Evolutionary conservation across 2,888 invertebrate genomes (phyloP).

Genomic region (Microctonus brassicae): DNA sequence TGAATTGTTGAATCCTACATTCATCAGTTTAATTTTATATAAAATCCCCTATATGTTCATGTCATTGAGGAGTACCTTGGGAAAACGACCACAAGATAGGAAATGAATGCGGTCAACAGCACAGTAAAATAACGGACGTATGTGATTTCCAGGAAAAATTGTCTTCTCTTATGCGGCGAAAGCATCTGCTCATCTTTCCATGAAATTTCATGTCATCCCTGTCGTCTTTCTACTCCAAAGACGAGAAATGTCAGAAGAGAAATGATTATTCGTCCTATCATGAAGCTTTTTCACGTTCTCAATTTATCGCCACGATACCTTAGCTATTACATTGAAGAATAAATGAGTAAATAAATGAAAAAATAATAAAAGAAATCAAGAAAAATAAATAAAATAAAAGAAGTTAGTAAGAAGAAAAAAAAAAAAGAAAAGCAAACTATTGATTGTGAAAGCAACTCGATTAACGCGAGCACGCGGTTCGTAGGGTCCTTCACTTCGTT

Average conservation of each 20-base stretch:
- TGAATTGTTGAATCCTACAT: neutral
- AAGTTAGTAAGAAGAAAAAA: neutral
- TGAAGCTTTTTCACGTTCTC: conserved; percentile 18
- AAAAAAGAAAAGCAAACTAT: neutral
- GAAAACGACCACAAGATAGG: conserved; percentile 2
- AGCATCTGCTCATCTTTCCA: conserved; percentile 18
- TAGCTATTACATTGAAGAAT: conserved; percentile 1
- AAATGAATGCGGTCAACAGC: conserved; percentile 17
- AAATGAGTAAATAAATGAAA: neutral
- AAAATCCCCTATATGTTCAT: neutral
- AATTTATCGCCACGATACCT: conserved; percentile 22
- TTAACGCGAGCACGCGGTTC: conserved; percentile 8
- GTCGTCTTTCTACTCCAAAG: neutral
- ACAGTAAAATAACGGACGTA: conserved; percentile 15
- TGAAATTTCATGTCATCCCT: conserved; percentile 28
- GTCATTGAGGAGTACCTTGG: conserved; percentile 19
- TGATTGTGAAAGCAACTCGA: conserved; percentile 32
- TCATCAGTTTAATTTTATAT: neutral
- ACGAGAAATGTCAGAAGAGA: conserved; percentile 18
- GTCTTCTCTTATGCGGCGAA: neutral
- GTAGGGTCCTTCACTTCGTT: conserved; percentile 32
- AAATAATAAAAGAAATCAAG: neutral
- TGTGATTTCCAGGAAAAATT: conserved; percentile 26
- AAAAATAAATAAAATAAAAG: neutral
- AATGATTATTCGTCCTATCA: conserved; percentile 27